These are phyloP conservation scores for Eucera pruinosa DNA, from an alignment of 2,888 invertebrate species.

Conservation along the genomic window DNA sequence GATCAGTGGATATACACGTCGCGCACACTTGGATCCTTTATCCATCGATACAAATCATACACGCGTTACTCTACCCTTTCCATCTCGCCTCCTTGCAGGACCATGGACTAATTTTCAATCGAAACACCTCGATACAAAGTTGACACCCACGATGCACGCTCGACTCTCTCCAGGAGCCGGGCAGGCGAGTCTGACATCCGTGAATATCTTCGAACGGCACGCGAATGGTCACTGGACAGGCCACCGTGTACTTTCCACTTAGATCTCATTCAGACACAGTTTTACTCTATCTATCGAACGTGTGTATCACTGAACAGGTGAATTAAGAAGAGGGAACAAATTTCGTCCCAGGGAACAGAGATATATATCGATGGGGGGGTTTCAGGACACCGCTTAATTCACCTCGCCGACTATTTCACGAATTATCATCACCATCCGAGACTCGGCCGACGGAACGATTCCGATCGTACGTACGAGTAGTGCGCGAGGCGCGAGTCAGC, in stretches of 20 bases:
- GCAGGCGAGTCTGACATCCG: constrained; percentile 41
- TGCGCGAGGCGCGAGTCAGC: constrained; percentile 56
- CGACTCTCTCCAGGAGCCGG: constrained; percentile 41
- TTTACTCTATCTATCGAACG: constrained; percentile 9
- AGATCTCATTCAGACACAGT: constrained; percentile 44
- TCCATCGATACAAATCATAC: neutral
- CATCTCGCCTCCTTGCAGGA: constrained; percentile 29
- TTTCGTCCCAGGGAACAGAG: constrained; percentile 2
- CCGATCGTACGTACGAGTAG: constrained; percentile 53
- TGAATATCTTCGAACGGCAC: constrained; percentile 24
- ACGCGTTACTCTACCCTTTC: constrained; percentile 28
- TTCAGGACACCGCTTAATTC: constrained; percentile 34
- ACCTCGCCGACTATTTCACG: constrained; percentile 29
- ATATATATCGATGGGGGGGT: constrained; percentile 11
- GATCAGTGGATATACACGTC: constrained; percentile 4
- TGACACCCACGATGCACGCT: constrained; percentile 28
- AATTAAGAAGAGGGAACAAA: constrained; percentile 3
- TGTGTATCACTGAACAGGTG: neutral
- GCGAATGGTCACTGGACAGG: constrained; percentile 24
- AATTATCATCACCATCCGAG: constrained; percentile 57
- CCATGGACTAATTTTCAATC: constrained; percentile 16
- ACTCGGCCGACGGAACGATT: constrained; percentile 55
- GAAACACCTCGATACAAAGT: constrained; percentile 24
- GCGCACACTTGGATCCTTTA: constrained; percentile 8
- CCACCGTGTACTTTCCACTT: constrained; percentile 45